Conservation (phyloP, 2,888 invertebrate species). For the Lymantria dispar region DNA sequence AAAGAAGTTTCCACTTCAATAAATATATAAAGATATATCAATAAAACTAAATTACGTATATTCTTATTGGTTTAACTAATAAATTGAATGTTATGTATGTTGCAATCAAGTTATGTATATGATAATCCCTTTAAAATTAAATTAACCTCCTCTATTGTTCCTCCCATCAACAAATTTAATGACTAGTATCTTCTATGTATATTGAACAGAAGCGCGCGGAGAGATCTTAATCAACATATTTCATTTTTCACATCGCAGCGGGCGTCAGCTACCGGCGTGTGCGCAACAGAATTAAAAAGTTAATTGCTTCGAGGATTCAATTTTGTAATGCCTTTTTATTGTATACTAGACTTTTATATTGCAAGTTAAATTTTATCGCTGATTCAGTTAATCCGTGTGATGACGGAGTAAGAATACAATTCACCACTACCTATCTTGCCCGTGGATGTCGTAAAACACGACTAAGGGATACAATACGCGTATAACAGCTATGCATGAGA, state of each 20-base stretch:
- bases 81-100: not conserved
- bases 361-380: not conserved
- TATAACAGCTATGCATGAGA: no score
- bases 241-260: constrained; percentile 23
- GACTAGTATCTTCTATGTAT: constrained; percentile 14
- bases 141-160: constrained; percentile 2
- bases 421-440: no score
- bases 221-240: constrained; percentile 40
- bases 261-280: constrained; percentile 31
- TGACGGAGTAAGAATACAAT: no score
- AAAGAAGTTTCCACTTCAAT: no score
- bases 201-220: constrained; percentile 21
- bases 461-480: no score
- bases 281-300: constrained; percentile 46
- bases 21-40: no score
- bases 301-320: constrained; percentile 46
- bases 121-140: not conserved
- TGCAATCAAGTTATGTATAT: not conserved
- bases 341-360: constrained; percentile 9
- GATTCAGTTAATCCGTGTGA: not conserved
- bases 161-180: constrained; percentile 22
- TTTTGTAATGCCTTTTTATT: constrained; percentile 31
- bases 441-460: no score
- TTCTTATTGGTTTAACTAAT: no score
- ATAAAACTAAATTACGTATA: no score